phyloP scores from a whole-genome alignment of 2,888 invertebrate genomes.

The Pediacus dermestoides region DNA sequence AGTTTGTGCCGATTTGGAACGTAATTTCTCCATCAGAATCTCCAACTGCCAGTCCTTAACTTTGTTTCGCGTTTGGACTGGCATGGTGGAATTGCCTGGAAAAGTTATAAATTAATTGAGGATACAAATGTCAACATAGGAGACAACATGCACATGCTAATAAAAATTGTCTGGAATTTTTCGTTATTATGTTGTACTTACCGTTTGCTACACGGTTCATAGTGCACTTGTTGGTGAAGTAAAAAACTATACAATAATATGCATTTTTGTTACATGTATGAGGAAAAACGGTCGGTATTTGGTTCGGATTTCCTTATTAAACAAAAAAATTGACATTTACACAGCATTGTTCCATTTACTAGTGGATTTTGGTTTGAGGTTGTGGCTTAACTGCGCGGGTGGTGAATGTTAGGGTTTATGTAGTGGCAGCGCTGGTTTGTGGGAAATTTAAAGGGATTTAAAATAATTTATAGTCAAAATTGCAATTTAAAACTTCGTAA shows the following conservation, averaged over 20 bases:
- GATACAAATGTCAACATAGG: conserved; percentile 10
- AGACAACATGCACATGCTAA: conserved; percentile 12
- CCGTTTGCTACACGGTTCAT: conserved; percentile 39
- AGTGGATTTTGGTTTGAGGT: neutral
- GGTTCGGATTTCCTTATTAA: conserved; percentile 32
- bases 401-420: too few relatives aligned
- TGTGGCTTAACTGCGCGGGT: too few relatives aligned
- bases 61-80: conserved; percentile 51
- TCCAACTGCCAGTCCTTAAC: conserved; percentile 77
- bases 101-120: conserved; percentile 11
- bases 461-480: too few relatives aligned
- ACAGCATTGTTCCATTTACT: neutral
- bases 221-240: conserved; percentile 8
- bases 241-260: conserved; percentile 19
- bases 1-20: conserved; percentile 77
- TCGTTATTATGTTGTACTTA: too few relatives aligned
- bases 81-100: conserved; percentile 29
- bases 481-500: too few relatives aligned
- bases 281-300: too few relatives aligned
- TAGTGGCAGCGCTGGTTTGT: too few relatives aligned
- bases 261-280: too few relatives aligned
- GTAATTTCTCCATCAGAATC: conserved; percentile 86
- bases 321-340: conserved; percentile 36
- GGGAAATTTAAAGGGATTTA: too few relatives aligned
- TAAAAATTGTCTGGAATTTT: too few relatives aligned